These are phyloP conservation scores for Galerucella nymphaeae DNA, from an alignment of 2,888 invertebrate species.

Conservation along the genomic window DNA sequence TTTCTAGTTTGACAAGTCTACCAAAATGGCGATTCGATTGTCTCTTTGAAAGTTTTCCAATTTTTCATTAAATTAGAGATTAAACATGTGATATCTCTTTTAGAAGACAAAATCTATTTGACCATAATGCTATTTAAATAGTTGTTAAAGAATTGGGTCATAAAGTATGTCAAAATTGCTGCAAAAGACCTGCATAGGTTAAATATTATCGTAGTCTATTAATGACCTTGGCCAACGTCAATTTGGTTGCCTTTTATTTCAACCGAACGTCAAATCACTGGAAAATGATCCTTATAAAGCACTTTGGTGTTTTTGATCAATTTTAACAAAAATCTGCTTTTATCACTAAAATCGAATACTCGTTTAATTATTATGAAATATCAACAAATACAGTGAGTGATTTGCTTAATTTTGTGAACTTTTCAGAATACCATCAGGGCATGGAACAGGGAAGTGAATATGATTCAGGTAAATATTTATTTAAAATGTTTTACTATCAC, in stretches of 20 bases:
- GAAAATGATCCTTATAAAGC: slow-evolving; percentile 52
- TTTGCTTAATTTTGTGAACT: slow-evolving; percentile 33
- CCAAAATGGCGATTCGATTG: slow-evolving; percentile 59
- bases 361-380: slow-evolving; percentile 9
- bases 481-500: slow-evolving; percentile 4
- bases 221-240: slow-evolving; percentile 65
- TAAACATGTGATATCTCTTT: slow-evolving; percentile 3
- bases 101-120: not conserved
- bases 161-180: slow-evolving; percentile 49
- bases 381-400: slow-evolving; percentile 8
- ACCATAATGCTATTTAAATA: slow-evolving; percentile 3
- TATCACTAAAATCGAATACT: not conserved
- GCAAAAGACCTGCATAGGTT: slow-evolving; percentile 56
- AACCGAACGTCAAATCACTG: slow-evolving; percentile 52
- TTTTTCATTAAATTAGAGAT: slow-evolving; percentile 29
- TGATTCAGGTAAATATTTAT: slow-evolving; percentile 75
- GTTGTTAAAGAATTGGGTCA: slow-evolving; percentile 36
- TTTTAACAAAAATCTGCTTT: slow-evolving; percentile 44
- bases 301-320: slow-evolving; percentile 54
- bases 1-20: slow-evolving; percentile 56
- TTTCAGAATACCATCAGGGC: slow-evolving; percentile 83
- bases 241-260: slow-evolving; percentile 60
- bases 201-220: slow-evolving; percentile 63
- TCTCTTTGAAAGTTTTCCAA: slow-evolving; percentile 40
- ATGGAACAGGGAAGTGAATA: slow-evolving; percentile 86